phyloP scores from a whole-genome alignment of 1,140 invertebrate species.

The Dreissena rostriformis region DNA sequence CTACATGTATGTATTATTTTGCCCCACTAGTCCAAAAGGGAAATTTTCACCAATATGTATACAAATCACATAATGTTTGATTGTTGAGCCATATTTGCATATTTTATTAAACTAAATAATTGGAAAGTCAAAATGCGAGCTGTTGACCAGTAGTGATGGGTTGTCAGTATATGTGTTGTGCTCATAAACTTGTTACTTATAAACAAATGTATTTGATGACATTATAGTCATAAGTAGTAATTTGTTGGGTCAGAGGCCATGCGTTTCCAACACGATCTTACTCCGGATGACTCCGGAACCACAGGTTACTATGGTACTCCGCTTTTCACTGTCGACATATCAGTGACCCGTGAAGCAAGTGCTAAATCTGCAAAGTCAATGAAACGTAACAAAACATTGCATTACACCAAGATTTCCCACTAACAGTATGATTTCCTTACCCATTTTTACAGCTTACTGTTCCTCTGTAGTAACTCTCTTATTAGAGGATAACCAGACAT shows the following conservation, averaged over 20 bases:
- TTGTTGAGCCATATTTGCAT: no score
- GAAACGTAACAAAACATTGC: no score
- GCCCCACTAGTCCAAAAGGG: background rate
- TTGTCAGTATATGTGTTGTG: background rate
- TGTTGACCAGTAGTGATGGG: background rate
- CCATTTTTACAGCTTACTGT: no score
- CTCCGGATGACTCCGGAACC: background rate
- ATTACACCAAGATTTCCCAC: no score
- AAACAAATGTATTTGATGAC: background rate
- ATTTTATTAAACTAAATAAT: background rate
- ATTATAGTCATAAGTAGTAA: background rate
- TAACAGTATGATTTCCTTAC: no score
- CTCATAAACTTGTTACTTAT: background rate
- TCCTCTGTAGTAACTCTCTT: no score
- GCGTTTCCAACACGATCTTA: background rate
- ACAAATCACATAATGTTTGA: no score
- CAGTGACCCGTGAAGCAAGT: background rate
- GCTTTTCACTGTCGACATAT: slow-evolving; percentile 32
- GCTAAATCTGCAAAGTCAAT: slow-evolving; percentile 14
- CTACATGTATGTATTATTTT: background rate
- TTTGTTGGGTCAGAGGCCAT: background rate
- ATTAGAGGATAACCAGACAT: no score
- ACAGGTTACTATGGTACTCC: slow-evolving; percentile 16
- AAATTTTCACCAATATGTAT: no score
- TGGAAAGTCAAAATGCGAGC: background rate